Conservation (phyloP, 2,888 invertebrate species). For the Polylopha cassiicola region DNA sequence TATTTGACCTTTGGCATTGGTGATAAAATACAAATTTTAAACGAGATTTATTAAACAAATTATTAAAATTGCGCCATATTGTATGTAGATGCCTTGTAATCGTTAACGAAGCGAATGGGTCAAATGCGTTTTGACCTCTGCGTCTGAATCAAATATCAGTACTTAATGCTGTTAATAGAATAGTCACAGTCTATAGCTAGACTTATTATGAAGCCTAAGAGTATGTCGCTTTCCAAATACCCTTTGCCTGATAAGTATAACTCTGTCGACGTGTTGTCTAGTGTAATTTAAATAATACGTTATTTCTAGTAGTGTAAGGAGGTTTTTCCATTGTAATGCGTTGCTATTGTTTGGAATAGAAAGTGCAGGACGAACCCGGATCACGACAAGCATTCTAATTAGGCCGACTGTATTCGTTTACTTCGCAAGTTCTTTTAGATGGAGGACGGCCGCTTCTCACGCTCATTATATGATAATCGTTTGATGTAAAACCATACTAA, state of each 20-base stretch:
- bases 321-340: slow-evolving; percentile 28
- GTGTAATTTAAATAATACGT: slow-evolving; percentile 28
- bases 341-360: slow-evolving; percentile 50
- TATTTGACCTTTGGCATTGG: slow-evolving; percentile 35
- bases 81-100: too few species aligned
- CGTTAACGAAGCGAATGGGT: too few species aligned
- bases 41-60: too few species aligned
- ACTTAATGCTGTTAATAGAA: too few species aligned
- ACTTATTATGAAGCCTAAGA: too few species aligned
- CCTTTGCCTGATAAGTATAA: slow-evolving; percentile 24
- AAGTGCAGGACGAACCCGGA: slow-evolving; percentile 51
- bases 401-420: slow-evolving; percentile 26
- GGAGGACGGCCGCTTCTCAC: slow-evolving; percentile 28
- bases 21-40: slow-evolving; percentile 12
- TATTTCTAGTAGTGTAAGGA: slow-evolving; percentile 31
- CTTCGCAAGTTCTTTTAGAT: slow-evolving; percentile 25
- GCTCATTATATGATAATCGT: slow-evolving; percentile 10
- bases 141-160: too few species aligned
- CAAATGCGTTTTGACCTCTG: too few species aligned
- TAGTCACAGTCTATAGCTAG: too few species aligned
- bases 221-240: slow-evolving; percentile 16
- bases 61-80: too few species aligned
- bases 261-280: slow-evolving; percentile 4
- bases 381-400: slow-evolving; percentile 56
- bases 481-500: slow-evolving; percentile 8